Conservation (phyloP, 2,797 vertebrate species). For the Bryconaethiops microstoma region DNA sequence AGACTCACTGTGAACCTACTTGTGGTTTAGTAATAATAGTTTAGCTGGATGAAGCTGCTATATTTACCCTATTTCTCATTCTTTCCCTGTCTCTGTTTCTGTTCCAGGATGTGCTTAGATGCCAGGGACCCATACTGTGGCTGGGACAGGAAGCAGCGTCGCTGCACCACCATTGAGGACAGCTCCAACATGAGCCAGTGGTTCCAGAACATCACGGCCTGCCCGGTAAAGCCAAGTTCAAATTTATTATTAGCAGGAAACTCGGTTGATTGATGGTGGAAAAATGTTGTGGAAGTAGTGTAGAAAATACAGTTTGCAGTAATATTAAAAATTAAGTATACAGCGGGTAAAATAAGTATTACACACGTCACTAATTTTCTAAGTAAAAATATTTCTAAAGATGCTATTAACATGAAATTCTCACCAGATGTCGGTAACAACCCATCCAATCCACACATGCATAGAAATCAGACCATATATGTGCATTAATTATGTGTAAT, state of each 20-base stretch:
- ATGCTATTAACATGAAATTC: too few species aligned
- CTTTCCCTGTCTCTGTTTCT: slow-evolving; percentile 4
- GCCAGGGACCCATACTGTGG: slow-evolving; percentile 96
- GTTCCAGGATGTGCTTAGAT: slow-evolving; percentile 86
- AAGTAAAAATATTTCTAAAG: too few species aligned
- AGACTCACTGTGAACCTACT: not conserved
- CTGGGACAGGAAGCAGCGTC: slow-evolving; percentile 92
- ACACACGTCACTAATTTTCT: too few species aligned
- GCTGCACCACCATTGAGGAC: slow-evolving; percentile 93
- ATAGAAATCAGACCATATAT: too few species aligned
- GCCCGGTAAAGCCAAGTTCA: slow-evolving; percentile 79
- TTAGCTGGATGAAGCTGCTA: not conserved
- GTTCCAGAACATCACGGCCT: slow-evolving; percentile 95
- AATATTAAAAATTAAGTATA: too few species aligned
- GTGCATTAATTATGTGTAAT: too few species aligned
- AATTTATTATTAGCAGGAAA: not conserved
- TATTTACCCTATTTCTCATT: not conserved
- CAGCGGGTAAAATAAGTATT: too few species aligned
- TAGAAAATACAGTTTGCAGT: too few species aligned
- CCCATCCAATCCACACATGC: too few species aligned
- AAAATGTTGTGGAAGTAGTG: not conserved
- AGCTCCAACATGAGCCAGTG: slow-evolving; percentile 99
- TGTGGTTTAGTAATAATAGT: not conserved
- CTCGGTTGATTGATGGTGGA: not conserved
- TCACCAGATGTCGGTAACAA: too few species aligned